These are phyloP conservation scores for Propithecus deckenii DNA, from an alignment of 2,797 vertebrate genomes.

Conservation along the genomic window DNA sequence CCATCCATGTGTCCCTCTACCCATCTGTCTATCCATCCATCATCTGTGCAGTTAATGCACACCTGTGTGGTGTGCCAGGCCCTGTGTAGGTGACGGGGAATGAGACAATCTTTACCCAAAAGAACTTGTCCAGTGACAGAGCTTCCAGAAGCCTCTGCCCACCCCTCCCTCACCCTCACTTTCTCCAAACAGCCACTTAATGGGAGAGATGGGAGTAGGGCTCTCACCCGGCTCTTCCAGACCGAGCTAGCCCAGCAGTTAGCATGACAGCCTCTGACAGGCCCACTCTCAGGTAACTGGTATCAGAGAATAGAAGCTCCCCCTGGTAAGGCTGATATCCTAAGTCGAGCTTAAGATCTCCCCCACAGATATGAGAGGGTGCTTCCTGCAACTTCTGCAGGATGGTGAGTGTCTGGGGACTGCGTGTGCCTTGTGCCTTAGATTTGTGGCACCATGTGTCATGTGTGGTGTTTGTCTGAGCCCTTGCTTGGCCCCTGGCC, in stretches of 20 bases:
- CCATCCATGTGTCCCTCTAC: neutral
- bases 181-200: neutral
- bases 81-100: neutral
- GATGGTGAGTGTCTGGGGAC: neutral
- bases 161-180: neutral
- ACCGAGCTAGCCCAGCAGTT: neutral
- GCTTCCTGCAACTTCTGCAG: neutral
- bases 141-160: neutral
- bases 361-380: accelerated
- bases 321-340: neutral
- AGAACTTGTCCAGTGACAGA: neutral
- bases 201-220: neutral
- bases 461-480: neutral
- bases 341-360: neutral
- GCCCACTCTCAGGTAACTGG: neutral
- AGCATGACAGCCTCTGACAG: neutral
- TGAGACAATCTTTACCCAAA: neutral
- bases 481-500: neutral
- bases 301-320: neutral
- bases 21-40: neutral
- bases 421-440: accelerated
- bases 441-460: accelerated
- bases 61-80: neutral
- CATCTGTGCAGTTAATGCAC: neutral
- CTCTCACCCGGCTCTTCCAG: neutral